Conservation (phyloP, 2,113 vertebrate species). For the Ctenodactylus gundi region DNA sequence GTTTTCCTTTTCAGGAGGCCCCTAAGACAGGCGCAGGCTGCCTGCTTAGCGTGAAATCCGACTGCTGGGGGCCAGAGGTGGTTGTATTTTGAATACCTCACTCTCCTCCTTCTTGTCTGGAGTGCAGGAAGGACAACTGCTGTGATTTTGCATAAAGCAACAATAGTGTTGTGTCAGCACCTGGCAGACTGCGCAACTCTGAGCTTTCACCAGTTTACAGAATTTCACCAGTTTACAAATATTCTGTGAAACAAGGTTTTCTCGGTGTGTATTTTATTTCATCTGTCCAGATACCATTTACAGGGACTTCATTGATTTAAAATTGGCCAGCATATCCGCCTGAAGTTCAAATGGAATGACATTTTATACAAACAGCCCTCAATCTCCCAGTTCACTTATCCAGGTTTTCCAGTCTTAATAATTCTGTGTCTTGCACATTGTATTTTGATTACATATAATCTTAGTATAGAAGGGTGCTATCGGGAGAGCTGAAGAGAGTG, state of each 20-base stretch:
- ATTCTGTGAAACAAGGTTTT: background rate
- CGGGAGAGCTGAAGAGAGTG: background rate
- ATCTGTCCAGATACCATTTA: background rate
- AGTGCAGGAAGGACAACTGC: background rate
- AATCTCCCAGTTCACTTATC: background rate
- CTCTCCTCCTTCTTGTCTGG: background rate
- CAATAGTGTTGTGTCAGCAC: background rate
- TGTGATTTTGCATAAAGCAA: background rate
- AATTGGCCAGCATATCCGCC: background rate
- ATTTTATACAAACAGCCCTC: background rate
- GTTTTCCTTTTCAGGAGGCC: background rate
- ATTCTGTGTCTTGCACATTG: background rate
- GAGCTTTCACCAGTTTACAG: fast-evolving
- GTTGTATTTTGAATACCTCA: background rate
- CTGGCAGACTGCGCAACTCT: background rate
- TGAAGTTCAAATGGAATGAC: background rate
- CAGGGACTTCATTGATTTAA: background rate
- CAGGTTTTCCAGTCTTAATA: background rate
- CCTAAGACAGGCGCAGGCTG: background rate
- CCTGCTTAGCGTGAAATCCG: background rate
- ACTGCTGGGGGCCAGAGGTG: background rate
- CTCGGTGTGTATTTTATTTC: background rate
- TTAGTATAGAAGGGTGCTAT: background rate
- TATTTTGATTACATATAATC: background rate
- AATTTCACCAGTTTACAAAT: background rate